phyloP scores from a whole-genome alignment of 2,888 invertebrate genomes.

The Rhagophthalmus giganteus region DNA sequence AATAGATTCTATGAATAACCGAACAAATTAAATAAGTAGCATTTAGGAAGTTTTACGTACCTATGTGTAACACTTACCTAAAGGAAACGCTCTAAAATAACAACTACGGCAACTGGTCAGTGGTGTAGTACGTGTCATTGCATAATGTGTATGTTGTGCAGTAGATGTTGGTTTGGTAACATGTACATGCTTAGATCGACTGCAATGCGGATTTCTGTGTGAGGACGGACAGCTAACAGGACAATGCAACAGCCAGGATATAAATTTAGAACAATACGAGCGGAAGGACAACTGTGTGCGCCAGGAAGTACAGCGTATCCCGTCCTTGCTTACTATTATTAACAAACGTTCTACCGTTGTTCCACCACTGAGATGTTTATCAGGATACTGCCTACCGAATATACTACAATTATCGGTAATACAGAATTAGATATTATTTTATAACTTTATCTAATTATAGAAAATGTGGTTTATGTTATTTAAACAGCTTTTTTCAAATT shows the following conservation, averaged over 20 bases:
- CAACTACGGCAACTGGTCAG: no score
- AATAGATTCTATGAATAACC: no score
- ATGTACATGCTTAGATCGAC: slow-evolving; percentile 42
- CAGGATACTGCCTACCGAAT: slow-evolving; percentile 9
- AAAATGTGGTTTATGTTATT: no score
- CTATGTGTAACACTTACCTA: no score
- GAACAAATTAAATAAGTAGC: no score
- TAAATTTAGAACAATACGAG: slow-evolving; percentile 53
- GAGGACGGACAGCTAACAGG: slow-evolving; percentile 49
- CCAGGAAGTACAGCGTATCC: slow-evolving; percentile 51
- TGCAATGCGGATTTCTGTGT: slow-evolving; percentile 51
- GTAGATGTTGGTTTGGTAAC: slow-evolving; percentile 14
- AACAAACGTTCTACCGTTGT: slow-evolving; percentile 37
- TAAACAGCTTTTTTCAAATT: no score
- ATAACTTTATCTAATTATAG: no score
- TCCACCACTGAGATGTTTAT: slow-evolving; percentile 18
- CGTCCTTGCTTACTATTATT: slow-evolving; percentile 45
- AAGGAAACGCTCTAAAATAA: no score
- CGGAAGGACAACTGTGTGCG: slow-evolving; percentile 50
- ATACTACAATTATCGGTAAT: neutral
- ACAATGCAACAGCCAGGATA: slow-evolving; percentile 52
- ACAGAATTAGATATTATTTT: no score
- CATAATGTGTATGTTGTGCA: slow-evolving; percentile 2
- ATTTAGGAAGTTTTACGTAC: no score
- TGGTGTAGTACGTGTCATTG: slow-evolving; percentile 2